Evolutionary conservation across 2,888 invertebrate species (phyloP), one percentile per base, ranked within the genome.

Genomic region (Endomychus coccineus): DNA sequence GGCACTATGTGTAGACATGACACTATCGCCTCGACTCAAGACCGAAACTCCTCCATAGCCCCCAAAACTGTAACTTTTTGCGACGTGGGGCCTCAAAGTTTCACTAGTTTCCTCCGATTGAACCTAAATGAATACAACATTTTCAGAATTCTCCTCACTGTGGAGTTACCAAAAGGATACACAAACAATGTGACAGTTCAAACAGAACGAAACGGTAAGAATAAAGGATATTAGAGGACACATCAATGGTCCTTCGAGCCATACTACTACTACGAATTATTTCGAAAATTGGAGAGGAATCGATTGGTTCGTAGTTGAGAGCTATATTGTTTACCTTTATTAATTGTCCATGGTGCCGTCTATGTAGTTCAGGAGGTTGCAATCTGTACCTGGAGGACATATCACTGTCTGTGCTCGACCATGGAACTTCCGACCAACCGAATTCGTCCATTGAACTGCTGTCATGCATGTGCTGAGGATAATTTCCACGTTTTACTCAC

Each of bases 1-100:
- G 6, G 73, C 73, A 54, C 77, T 78, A 52, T 77, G 76, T 17
- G 74, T 77, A 12, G 78, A 79, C 45, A 74, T 70, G 22, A 75
- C 71, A 49, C 78, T 78, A 52, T 81, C 82, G 5, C 77, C 78
- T 17, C 80, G 71, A 11, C 64, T 64, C 2, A 71, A 54, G 10
- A 65, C 61, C 14, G 72, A 68, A 51, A 68, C 67, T 34, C 59
- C 75, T 9, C 78, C 79, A 58, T 87, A 87, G 2, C 87, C 90
- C 7, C 87, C 88, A 57, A 91, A 92, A 64, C 88, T 90, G 68
- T 86, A 88, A 32, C 89, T 86, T 63, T 87, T 87, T 28, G 83
- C 80, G 27, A 83, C 80, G 10, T 76, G 75, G 54, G 62, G 74
- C 54, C 70, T 62, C 46, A 58, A 46, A 4, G 65, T 56, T 43